A percentile compares a stretch with the other conserved stretches of the same genome.
These are phyloP conservation scores for Sinhomidia bicolor DNA, from an alignment of 2,888 invertebrate genomes.

Conservation along the genomic window DNA sequence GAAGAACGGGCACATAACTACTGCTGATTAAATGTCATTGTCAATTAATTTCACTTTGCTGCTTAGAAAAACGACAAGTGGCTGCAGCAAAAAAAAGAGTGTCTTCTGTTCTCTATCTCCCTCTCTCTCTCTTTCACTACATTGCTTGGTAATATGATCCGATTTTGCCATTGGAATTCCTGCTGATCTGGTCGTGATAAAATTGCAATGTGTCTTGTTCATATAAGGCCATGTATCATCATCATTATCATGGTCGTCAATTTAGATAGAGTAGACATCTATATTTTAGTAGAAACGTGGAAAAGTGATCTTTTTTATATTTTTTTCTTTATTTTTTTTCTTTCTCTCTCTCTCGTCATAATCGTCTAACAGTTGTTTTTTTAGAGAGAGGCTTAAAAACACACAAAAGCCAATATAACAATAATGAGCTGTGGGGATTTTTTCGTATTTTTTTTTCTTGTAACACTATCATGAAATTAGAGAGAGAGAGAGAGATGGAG, in stretches of 20 bases:
- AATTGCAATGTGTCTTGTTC: constrained; percentile 22
- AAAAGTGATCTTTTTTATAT: neutral
- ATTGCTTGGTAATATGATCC: constrained; percentile 40
- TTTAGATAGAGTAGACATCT: neutral
- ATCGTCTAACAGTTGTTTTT: too few species aligned
- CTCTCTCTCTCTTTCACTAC: too few species aligned
- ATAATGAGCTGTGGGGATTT: constrained; percentile 19
- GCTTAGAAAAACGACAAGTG: constrained; percentile 9
- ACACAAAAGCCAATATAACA: neutral
- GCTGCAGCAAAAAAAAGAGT: neutral
- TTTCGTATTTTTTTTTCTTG: constrained; percentile 18
- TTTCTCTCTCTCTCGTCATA: neutral
- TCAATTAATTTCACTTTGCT: constrained; percentile 65
- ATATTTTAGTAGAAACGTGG: constrained; percentile 16
- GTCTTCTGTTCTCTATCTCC: neutral
- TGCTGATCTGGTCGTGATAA: constrained; percentile 34
- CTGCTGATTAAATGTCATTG: constrained; percentile 56
- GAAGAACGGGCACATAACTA: too few species aligned
- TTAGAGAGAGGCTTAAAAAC: neutral
- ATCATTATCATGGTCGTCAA: neutral
- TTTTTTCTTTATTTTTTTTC: neutral
- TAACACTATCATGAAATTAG: constrained; percentile 37
- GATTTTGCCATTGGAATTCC: constrained; percentile 36
- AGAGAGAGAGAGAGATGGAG: neutral
- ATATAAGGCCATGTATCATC: constrained; percentile 42